Conservation (phyloP, 2,888 invertebrate genomes). For the Scaptomyza caliginosa region DNA sequence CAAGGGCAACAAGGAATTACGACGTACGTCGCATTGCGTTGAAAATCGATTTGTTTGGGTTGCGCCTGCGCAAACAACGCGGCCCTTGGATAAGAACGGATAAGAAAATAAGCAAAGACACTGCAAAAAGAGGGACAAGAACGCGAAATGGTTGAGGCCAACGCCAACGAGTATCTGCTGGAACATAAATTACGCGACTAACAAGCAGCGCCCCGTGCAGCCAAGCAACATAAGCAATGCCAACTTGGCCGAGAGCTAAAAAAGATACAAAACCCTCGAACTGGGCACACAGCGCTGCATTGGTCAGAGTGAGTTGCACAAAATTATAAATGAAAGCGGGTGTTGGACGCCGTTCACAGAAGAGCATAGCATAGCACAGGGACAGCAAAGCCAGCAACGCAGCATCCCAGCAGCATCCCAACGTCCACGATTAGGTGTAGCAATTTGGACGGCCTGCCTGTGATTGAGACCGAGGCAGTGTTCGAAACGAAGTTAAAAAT, state of each 20-base stretch:
- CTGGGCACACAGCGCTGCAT: slow-evolving; percentile 26
- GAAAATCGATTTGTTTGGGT: slow-evolving; percentile 83
- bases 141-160: slow-evolving; percentile 55
- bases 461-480: slow-evolving; percentile 79
- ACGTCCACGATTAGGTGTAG: slow-evolving; percentile 76
- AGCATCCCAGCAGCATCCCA: slow-evolving; percentile 34
- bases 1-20: slow-evolving; percentile 27
- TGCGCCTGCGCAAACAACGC: slow-evolving; percentile 83
- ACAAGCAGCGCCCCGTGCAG: slow-evolving; percentile 80
- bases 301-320: slow-evolving; percentile 73
- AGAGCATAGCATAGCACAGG: slow-evolving; percentile 19
- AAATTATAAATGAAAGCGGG: slow-evolving; percentile 80
- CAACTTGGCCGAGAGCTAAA: slow-evolving; percentile 64
- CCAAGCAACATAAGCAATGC: slow-evolving; percentile 37
- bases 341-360: slow-evolving; percentile 64
- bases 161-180: slow-evolving; percentile 82
- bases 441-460: slow-evolving; percentile 76
- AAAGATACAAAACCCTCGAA: slow-evolving; percentile 62
- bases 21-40: slow-evolving; percentile 78
- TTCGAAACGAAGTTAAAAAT: slow-evolving; percentile 83
- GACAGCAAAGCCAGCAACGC: not conserved
- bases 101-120: slow-evolving; percentile 79
- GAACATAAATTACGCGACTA: slow-evolving; percentile 83
- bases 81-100: slow-evolving; percentile 78
- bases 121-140: slow-evolving; percentile 39